A percentile compares a stretch with the other conserved stretches of the same genome.
phyloP scores from a whole-genome alignment of 2,888 invertebrate species.

The Athrips mouffetella region DNA sequence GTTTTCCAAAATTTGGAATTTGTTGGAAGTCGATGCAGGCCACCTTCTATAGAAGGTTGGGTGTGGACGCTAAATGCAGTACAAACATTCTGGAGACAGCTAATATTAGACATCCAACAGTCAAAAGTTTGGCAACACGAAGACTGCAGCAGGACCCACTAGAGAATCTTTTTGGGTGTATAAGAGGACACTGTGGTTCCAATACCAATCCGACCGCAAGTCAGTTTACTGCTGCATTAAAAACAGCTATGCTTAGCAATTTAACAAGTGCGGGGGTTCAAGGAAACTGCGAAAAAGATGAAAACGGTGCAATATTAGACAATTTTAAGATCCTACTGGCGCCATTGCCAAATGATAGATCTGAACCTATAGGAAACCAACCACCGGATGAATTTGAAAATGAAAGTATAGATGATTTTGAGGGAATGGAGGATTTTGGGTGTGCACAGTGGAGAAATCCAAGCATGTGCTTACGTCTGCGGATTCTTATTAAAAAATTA shows the following conservation, averaged over 20 bases:
- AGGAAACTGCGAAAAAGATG: constrained; percentile 24
- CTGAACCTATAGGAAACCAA: background rate
- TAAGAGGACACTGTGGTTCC: constrained; percentile 22
- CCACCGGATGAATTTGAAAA: background rate
- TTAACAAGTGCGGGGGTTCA: constrained; percentile 7
- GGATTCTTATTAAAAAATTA: background rate
- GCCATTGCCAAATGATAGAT: constrained; percentile 2
- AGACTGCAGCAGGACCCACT: constrained; percentile 27
- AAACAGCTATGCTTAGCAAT: constrained; percentile 21
- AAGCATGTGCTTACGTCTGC: constrained; percentile 11
- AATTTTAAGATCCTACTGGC: constrained; percentile 18
- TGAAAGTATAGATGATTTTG: background rate
- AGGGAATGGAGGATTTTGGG: too few species aligned
- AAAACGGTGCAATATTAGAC: constrained; percentile 16
- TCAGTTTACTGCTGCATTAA: constrained; percentile 23
- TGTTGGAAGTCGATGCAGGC: constrained; percentile 21
- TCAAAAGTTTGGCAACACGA: constrained; percentile 27
- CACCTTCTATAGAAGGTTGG: constrained; percentile 30
- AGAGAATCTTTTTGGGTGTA: constrained; percentile 23
- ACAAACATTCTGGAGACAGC: constrained; percentile 18
- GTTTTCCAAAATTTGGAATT: constrained; percentile 22
- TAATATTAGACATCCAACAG: constrained; percentile 8
- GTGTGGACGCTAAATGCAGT: constrained; percentile 27
- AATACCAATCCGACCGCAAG: constrained; percentile 22
- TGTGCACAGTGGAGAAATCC: constrained; percentile 2